Evolutionary conservation across 2,888 invertebrate species (phyloP).

Genomic region (Pyrocoelia pectoralis): DNA sequence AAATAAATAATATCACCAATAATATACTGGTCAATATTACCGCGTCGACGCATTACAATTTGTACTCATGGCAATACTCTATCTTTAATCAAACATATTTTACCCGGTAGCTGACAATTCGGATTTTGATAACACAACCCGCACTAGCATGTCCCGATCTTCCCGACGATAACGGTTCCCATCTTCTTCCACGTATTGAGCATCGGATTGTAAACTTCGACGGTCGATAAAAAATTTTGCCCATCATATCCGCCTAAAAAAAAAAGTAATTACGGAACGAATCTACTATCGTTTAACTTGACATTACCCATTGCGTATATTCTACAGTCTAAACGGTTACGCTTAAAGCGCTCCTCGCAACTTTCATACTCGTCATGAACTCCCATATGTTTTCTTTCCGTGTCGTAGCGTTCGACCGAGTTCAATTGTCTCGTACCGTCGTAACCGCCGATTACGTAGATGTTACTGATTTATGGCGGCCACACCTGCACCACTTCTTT

Average conservation of each 20-base stretch:
- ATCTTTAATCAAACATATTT: not conserved
- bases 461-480: constrained; percentile 84
- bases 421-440: constrained; percentile 84
- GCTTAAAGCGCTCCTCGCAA: constrained; percentile 87
- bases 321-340: constrained; percentile 86
- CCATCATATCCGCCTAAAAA: constrained; percentile 89
- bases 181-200: constrained; percentile 83
- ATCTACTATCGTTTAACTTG: not conserved
- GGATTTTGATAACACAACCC: constrained; percentile 80
- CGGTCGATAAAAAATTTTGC: constrained; percentile 80
- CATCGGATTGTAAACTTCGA: constrained; percentile 87
- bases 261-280: not conserved
- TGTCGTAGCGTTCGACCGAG: constrained; percentile 87
- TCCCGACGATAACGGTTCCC: constrained; percentile 81
- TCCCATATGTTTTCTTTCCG: constrained; percentile 83
- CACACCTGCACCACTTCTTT: constrained; percentile 84
- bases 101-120: constrained; percentile 22
- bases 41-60: no score
- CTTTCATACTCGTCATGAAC: constrained; percentile 75
- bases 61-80: no score
- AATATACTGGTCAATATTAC: no score
- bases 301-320: constrained; percentile 84
- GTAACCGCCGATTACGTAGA: constrained; percentile 96
- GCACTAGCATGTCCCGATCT: constrained; percentile 93
- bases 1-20: not conserved